phyloP scores from a whole-genome alignment of 1,140 invertebrate species.

The Lasaia peninsularis region DNA sequence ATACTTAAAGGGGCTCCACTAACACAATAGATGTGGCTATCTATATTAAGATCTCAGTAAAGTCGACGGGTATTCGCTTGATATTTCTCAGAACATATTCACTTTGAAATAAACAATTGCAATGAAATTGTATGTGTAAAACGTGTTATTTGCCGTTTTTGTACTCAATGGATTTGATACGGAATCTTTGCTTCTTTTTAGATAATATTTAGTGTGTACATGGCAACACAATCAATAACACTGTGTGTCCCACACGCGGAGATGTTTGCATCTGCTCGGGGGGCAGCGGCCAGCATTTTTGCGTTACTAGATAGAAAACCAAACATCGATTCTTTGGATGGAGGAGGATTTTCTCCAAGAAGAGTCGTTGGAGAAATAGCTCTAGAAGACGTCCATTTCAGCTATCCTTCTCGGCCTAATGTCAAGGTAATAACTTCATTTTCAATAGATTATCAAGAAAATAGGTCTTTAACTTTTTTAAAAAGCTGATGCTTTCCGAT shows the following conservation, averaged over 20 bases:
- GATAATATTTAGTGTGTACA: constrained; percentile 87
- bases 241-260: constrained; percentile 87
- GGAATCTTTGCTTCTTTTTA: constrained; percentile 43
- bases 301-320: constrained; percentile 49
- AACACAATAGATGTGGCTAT: too few species aligned
- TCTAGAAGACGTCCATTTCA: constrained; percentile 85
- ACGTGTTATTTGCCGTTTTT: too few species aligned
- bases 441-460: too few species aligned
- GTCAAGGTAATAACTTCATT: constrained; percentile 80
- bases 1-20: too few species aligned
- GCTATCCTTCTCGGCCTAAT: constrained; percentile 88
- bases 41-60: too few species aligned
- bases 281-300: constrained; percentile 53
- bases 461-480: too few species aligned
- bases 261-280: constrained; percentile 73
- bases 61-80: too few species aligned
- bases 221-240: constrained; percentile 90
- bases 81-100: too few species aligned
- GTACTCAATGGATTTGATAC: too few species aligned
- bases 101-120: too few species aligned
- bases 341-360: constrained; percentile 81
- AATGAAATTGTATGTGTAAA: too few species aligned
- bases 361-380: constrained; percentile 83
- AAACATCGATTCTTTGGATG: constrained; percentile 58
- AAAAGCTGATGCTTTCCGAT: too few species aligned